phyloP scores from a whole-genome alignment of 1,140 invertebrate species.

The Brachionus paranguensis region DNA sequence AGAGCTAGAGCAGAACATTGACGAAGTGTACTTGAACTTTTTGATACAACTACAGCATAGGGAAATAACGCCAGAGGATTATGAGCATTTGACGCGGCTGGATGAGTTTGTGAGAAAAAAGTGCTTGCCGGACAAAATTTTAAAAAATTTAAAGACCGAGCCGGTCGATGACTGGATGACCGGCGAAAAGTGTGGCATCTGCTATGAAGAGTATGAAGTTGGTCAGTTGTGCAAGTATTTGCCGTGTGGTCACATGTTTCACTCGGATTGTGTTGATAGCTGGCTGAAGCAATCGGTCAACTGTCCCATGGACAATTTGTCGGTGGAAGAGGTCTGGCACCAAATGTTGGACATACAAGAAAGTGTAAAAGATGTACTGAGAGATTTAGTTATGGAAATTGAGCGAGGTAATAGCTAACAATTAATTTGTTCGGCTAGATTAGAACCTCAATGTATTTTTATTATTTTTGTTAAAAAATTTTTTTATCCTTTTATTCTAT shows the following conservation, averaged over 20 bases:
- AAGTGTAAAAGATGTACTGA: not conserved
- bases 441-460: too few species aligned
- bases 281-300: not conserved
- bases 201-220: not conserved
- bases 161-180: not conserved
- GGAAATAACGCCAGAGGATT: constrained; percentile 37
- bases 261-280: constrained; percentile 29
- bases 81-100: constrained; percentile 4
- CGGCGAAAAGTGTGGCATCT: not conserved
- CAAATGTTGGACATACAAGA: not conserved
- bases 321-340: not conserved
- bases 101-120: constrained; percentile 32
- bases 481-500: too few species aligned
- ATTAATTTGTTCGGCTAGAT: not conserved
- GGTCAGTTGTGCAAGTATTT: not conserved
- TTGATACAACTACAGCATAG: constrained; percentile 30
- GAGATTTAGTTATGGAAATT: not conserved
- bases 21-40: constrained; percentile 12
- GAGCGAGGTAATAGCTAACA: not conserved
- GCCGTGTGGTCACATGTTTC: constrained; percentile 36
- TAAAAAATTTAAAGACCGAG: not conserved
- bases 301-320: constrained; percentile 36
- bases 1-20: constrained; percentile 10
- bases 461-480: too few species aligned
- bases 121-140: not conserved